Percentiles rank a stretch among this genome's conserved stretches.
Evolutionary conservation across 2,888 invertebrate species (phyloP).

Genomic region (Cotesia congregata): DNA sequence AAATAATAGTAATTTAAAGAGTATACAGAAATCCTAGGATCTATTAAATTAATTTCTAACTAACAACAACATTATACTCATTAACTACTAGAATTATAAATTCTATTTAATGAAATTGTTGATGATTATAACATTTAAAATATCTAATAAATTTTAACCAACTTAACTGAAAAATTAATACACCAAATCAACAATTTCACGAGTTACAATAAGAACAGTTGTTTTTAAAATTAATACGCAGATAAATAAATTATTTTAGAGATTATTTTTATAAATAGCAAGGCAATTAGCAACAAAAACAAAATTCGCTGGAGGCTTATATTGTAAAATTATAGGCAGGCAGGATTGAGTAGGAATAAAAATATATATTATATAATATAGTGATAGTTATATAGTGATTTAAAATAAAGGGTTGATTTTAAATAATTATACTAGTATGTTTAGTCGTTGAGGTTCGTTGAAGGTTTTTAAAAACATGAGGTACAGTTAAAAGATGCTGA

Average conservation of each 20-base stretch:
- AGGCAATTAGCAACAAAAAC: slow-evolving; percentile 49
- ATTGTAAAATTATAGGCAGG: slow-evolving; percentile 39
- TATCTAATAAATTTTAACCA: not conserved
- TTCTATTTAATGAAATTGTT: not conserved
- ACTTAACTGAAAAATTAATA: not conserved
- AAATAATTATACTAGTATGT: not conserved
- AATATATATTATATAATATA: slow-evolving; percentile 24
- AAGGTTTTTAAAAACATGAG: slow-evolving; percentile 27
- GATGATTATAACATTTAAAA: not conserved
- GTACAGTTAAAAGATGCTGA: slow-evolving; percentile 40
- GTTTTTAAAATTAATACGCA: not conserved
- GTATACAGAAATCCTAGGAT: slow-evolving; percentile 22
- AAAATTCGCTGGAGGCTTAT: slow-evolving; percentile 49
- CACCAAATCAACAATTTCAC: slow-evolving; percentile 7
- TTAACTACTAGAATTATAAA: slow-evolving; percentile 25
- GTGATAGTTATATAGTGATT: slow-evolving; percentile 40
- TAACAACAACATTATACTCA: slow-evolving; percentile 25
- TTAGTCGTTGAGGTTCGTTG: not conserved
- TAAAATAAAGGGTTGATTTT: slow-evolving; percentile 30
- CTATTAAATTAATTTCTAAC: slow-evolving; percentile 17
- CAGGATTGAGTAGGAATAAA: slow-evolving; percentile 42
- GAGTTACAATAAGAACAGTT: not conserved
- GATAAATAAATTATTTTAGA: not conserved
- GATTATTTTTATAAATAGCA: slow-evolving; percentile 21
- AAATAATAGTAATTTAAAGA: slow-evolving; percentile 16